Evolutionary conservation across 2,888 invertebrate species (phyloP), one percentile per base, ranked within the genome.

Genomic region (Spodoptera exigua): DNA sequence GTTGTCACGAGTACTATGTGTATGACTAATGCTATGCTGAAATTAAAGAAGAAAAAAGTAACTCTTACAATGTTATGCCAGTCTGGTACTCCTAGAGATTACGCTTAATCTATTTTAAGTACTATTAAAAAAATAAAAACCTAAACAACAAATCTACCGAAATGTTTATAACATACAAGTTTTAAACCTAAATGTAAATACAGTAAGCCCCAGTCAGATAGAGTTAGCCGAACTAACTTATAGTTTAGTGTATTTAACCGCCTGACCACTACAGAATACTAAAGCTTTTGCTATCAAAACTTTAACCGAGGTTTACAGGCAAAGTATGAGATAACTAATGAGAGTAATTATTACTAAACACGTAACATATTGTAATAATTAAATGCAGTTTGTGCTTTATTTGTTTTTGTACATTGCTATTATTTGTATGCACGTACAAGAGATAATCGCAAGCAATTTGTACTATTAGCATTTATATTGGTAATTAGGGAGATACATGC

Each of bases 281-380:
- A 48, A 27, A 70, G 64, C 55, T 63, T 58, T 51, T 9, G 34
- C 47, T 68, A 44, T 39, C 48, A 62, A 70, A 70, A 64, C 70
- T 70, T 34, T 2, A 21, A 5, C 41, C 35, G 43, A 41, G 47
- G 14, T 61, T 62, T 17, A 55, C 47, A 27, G 44, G 27, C 5
- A 48, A 63, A 54, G 37, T 51, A 63, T 53, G 16, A 17, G 47
- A 44, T 17, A 10, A 44, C 14, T 27, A 18, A 46, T 46, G 36
- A 46, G 52, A 41, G 45, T 35, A 4, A 16, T 45, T 56, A 36
- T 12, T 45, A 45, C 17, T 9, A n/a, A 13, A 27, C 27, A 27
- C 27, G 27, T 27, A 27, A 27, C 27, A 27, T 27, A 27, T 27
- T 27, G 27, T 27, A 27, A 27, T 27, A 27, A 9, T 27, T 27